phyloP scores from a whole-genome alignment of 2,113 vertebrate genomes.

The Puntigrus tetrazona region DNA sequence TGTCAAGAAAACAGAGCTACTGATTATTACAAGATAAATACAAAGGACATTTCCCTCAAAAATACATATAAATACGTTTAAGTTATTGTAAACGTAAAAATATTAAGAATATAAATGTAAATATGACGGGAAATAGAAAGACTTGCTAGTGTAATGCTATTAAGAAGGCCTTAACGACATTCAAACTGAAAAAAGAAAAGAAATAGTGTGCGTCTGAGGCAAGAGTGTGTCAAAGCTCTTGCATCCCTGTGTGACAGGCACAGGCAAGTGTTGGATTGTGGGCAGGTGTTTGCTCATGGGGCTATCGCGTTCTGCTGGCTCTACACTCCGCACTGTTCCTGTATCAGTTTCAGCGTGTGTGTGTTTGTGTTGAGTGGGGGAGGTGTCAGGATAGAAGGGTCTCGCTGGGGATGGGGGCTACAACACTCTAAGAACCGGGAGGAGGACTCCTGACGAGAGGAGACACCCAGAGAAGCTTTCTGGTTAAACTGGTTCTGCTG shows the following conservation, averaged over 20 bases:
- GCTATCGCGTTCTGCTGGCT: constrained; percentile 56
- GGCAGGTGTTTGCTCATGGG: constrained; percentile 45
- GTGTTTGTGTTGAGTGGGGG: constrained; percentile 42
- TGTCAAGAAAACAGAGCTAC: background rate
- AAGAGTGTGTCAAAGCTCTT: constrained; percentile 34
- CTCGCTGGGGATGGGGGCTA: constrained; percentile 9
- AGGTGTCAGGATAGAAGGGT: constrained; percentile 23
- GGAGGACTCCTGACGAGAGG: constrained; percentile 35
- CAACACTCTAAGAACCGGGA: background rate
- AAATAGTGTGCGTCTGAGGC: background rate
- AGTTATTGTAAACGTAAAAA: too few species aligned
- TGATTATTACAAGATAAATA: background rate
- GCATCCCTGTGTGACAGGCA: constrained; percentile 56
- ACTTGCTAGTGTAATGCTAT: background rate
- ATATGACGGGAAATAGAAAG: background rate
- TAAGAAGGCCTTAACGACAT: background rate
- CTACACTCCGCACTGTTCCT: constrained; percentile 45
- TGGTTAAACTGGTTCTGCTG: constrained; percentile 51
- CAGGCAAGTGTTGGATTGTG: constrained; percentile 50
- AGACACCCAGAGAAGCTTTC: constrained; percentile 42
- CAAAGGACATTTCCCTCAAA: background rate
- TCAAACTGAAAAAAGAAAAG: background rate
- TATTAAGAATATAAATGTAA: background rate
- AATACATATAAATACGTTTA: background rate
- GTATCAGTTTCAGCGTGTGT: constrained; percentile 56